These are phyloP conservation scores for Centropyge bicolor DNA, from an alignment of 2,797 vertebrate species.

Conservation along the genomic window DNA sequence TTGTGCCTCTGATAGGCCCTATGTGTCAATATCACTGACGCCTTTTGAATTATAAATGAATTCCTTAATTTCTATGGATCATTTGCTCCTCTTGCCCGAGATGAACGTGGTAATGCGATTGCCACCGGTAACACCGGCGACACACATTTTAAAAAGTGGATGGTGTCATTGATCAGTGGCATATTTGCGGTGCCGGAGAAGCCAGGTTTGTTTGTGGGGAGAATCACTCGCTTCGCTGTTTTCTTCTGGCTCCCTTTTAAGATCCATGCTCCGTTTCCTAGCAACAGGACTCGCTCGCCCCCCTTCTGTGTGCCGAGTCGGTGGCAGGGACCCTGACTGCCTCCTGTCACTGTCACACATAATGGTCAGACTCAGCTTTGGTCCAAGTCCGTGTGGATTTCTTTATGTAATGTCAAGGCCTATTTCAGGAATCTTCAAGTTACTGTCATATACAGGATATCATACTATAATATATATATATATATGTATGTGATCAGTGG, in stretches of 20 bases:
- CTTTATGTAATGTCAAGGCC: background rate
- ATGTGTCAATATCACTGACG: conserved; percentile 70
- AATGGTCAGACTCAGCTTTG: conserved; percentile 52
- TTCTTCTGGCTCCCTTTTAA: conserved; percentile 74
- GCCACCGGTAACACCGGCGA: conserved; percentile 20
- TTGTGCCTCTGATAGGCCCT: conserved; percentile 56
- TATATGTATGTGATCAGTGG: background rate
- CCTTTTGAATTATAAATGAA: conserved; percentile 68
- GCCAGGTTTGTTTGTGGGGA: conserved; percentile 73
- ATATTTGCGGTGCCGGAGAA: conserved; percentile 73
- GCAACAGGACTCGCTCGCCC: conserved; percentile 81
- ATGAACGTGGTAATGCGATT: conserved; percentile 34
- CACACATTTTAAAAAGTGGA: conserved; percentile 38
- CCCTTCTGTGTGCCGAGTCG: conserved; percentile 63
- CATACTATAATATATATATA: background rate
- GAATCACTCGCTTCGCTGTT: conserved; percentile 70
- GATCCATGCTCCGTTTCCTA: conserved; percentile 83
- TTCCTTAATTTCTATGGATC: conserved; percentile 68
- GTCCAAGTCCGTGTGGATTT: conserved; percentile 6
- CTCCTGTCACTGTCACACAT: conserved; percentile 69
- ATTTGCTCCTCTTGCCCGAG: conserved; percentile 49
- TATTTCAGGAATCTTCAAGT: conserved; percentile 5
- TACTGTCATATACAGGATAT: background rate
- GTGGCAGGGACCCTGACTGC: conserved; percentile 71
- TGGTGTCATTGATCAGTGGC: conserved; percentile 74